A percentile compares a stretch with the other conserved stretches of the same genome.
These are phyloP conservation scores for Carassius auratus DNA, from an alignment of 2,113 vertebrate genomes.

Conservation along the genomic window DNA sequence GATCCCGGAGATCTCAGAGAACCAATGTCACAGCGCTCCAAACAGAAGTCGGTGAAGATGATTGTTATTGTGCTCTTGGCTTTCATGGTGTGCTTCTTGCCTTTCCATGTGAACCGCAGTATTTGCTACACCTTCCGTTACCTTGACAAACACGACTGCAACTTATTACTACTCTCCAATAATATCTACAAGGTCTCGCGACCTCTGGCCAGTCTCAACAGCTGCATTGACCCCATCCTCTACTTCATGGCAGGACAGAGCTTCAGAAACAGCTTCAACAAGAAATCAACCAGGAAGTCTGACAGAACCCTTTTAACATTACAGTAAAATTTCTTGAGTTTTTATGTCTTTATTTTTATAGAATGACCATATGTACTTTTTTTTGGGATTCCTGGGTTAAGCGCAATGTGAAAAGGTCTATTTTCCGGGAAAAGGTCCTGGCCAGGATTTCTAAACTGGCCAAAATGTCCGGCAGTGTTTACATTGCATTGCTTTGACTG, in stretches of 20 bases:
- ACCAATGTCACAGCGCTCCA: conserved; percentile 67
- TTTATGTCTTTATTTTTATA: no score
- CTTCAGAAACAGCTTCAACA: conserved; percentile 63
- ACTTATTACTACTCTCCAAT: conserved; percentile 81
- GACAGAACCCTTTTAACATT: conserved; percentile 42
- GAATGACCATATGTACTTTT: no score
- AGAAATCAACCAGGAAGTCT: conserved; percentile 24
- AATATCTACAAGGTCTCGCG: conserved; percentile 92
- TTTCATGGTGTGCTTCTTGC: no score
- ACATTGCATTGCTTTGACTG: no score
- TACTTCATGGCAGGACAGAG: conserved; percentile 91
- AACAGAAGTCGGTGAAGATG: no score
- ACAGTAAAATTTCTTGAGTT: background rate
- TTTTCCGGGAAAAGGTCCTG: no score
- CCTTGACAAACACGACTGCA: conserved; percentile 81
- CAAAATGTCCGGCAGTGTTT: no score
- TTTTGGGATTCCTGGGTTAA: no score
- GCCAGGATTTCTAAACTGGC: no score
- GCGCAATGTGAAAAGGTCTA: no score
- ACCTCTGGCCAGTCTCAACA: conserved; percentile 91
- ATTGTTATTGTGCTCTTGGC: no score
- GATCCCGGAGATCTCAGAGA: conserved; percentile 70
- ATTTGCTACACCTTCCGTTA: conserved; percentile 70
- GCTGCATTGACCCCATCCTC: conserved; percentile 91
- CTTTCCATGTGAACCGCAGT: no score